Conservation (phyloP, 2,113 vertebrate genomes). For the Trichechus manatus region DNA sequence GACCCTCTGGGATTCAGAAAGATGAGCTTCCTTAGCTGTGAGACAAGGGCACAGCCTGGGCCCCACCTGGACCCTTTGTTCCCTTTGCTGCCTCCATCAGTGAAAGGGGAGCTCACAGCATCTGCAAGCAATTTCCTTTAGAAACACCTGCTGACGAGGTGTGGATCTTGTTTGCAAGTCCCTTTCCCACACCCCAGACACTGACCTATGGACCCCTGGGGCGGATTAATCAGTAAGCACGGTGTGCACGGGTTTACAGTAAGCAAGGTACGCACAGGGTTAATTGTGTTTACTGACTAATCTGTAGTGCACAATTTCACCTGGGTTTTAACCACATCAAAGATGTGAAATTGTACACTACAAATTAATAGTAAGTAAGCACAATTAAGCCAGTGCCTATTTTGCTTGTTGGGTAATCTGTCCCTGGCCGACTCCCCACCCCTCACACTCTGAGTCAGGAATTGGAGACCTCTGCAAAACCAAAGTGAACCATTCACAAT, state of each 20-base stretch:
- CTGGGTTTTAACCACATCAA: too few species aligned
- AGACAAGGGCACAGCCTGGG: not conserved
- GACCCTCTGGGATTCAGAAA: not conserved
- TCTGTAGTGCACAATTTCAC: too few species aligned
- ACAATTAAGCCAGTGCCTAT: too few species aligned
- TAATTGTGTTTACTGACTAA: too few species aligned
- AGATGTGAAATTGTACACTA: too few species aligned
- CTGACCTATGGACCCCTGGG: not conserved
- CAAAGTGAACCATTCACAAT: not conserved
- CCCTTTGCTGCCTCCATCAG: not conserved
- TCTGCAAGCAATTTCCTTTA: not conserved
- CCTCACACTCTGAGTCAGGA: not conserved
- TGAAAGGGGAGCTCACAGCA: constrained; percentile 1
- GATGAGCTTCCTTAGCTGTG: not conserved
- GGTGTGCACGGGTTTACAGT: too few species aligned
- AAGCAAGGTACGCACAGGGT: too few species aligned
- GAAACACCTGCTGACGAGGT: not conserved
- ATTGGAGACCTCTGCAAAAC: not conserved
- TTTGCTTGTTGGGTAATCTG: too few species aligned
- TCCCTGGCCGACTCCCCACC: too few species aligned
- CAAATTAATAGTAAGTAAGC: too few species aligned
- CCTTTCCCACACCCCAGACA: not conserved
- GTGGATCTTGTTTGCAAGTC: not conserved
- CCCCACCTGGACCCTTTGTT: not conserved
- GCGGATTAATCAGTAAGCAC: too few species aligned